Base-by-base conservation (phyloP, 2,797 vertebrate species). In the Perodicticus potto region DNA sequence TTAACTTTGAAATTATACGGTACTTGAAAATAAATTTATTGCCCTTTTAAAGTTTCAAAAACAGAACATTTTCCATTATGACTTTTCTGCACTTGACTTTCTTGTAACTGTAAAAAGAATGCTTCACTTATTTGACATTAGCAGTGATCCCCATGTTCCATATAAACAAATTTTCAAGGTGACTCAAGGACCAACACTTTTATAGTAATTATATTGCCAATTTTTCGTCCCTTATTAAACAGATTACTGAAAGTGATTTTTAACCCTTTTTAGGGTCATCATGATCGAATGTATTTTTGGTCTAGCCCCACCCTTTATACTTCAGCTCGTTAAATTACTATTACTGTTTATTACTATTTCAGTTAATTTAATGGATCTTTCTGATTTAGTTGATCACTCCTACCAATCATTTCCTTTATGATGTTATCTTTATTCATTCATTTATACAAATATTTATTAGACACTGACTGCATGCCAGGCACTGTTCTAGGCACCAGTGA, bases 51-150 rank as follows among this genome's bases (percentile, higher is more conserved):
- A 34, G 67, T 72, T 76, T 80, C 27, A 83, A 59, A 72, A 70
- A 76, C 27, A 32, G n/a, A 80, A 70, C 17, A 78, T 84, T 93
- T 95, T 70, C 59, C 67, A 69, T 69, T 80, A 29, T 76, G 84
- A 93, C 20, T n/a, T 67, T 27, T 84, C 29, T 85, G 45, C 37
- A 65, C 55, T 67, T 67, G 32, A n/a, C 57, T 94, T 85, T 40
- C n/a, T 32, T 95, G 8, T 76, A 61, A 89, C 14, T 61, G 80
- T 32, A 63, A 77, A 89, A 29, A 91, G 43, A 95, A 90, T 53
- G 32, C 37, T 86, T 96, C 69, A 53, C 37, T 91, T 70, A 95
- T 2, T 78, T 70, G 88, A 81, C 20, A 85, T 86, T 67, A 32
- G 19, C 53, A 70, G 67, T n/a, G 73, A 86, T 82, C 29, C 37